Percentiles rank a stretch among this genome's conserved stretches.
Evolutionary conservation across 2,797 vertebrate species (phyloP).

Genomic region (Cyprinodon diabolis): DNA sequence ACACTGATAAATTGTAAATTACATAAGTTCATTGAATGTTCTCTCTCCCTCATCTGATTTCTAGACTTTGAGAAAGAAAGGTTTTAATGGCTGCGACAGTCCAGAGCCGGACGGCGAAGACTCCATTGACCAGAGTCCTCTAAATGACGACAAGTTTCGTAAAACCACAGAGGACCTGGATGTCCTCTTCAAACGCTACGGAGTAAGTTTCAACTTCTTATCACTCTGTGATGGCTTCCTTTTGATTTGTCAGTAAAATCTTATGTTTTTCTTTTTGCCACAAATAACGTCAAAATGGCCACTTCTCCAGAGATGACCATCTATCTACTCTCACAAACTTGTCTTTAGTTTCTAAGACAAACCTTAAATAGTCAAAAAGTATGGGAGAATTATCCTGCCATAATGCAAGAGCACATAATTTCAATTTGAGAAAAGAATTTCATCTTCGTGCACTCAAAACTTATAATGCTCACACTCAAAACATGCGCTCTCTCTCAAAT

Average conservation of each 20-base stretch:
- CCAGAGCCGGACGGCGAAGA: conserved; percentile 97
- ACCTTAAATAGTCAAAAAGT: not conserved
- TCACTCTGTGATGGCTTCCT: conserved; percentile 5
- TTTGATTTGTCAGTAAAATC: conserved; percentile 8
- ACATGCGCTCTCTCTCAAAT: too few species aligned
- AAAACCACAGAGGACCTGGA: conserved; percentile 95
- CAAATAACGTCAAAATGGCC: conserved; percentile 31
- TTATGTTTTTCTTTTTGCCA: conserved; percentile 22
- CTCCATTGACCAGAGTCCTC: conserved; percentile 96
- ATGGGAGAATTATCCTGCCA: too few species aligned
- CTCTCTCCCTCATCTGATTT: conserved; percentile 11
- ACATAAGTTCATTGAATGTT: not conserved
- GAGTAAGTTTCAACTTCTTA: conserved; percentile 81
- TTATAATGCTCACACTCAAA: too few species aligned
- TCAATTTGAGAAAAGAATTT: too few species aligned
- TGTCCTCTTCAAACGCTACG: conserved; percentile 96
- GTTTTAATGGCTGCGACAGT: conserved; percentile 99
- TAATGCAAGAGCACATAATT: too few species aligned
- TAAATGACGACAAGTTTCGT: conserved; percentile 97
- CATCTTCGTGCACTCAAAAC: too few species aligned
- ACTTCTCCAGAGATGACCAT: not conserved
- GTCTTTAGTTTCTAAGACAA: not conserved
- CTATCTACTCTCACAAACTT: not conserved
- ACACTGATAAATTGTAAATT: not conserved
- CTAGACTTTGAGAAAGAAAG: conserved; percentile 99